Evolutionary conservation across 30 jellyfish, hydroid and myxozoan species (phyloP), one percentile per base, ranked within the genome.

Genomic region (Cassiopea andromeda): DNA sequence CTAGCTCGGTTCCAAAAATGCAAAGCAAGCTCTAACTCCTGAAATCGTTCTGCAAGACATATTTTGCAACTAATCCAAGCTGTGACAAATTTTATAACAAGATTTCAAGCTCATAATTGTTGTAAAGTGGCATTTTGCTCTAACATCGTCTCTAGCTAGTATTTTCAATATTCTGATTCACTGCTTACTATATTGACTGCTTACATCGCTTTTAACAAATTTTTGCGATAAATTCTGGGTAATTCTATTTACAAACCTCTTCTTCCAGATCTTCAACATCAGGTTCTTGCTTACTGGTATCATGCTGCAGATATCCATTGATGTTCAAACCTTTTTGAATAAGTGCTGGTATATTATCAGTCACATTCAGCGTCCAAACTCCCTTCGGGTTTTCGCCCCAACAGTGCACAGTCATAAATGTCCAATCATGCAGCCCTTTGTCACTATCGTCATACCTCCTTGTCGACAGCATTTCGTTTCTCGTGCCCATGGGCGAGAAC

Each of bases 321-420:
- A 96, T 44, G 67, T 96, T 96, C 88, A 96, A 89, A 1, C 99
- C 99, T 61, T 90, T 92, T 76, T 97, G 93, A 16, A 98, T 85
- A 75, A 96, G 75, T 7, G 99, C 97, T 18, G 97, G 93, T 48
- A 96, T 96, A 68, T 96, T 96, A 60, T 96, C 99, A 1, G 99
- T 96, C 46, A 96, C 97, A 72, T 96, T 96, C 82, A 96, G 80
- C 44, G 99, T 96, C 99, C 99, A 96, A 13, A 96, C 98, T 67
- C 99, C 99, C 75, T 96, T 96, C 8, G 99, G 99, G 78, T 93
- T 96, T 77, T 96, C 99, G 0, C 99, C 99, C 99, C 99, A 96
- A 78, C 96, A 82, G 78, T 96, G 99, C 67, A 96, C 99, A 9
- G 99, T 96, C 99, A 96, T 96, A 67, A 96, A 96, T 19, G 99